These are phyloP conservation scores for Nomada hirtipes DNA, from an alignment of 2,888 invertebrate genomes.

Conservation along the genomic window DNA sequence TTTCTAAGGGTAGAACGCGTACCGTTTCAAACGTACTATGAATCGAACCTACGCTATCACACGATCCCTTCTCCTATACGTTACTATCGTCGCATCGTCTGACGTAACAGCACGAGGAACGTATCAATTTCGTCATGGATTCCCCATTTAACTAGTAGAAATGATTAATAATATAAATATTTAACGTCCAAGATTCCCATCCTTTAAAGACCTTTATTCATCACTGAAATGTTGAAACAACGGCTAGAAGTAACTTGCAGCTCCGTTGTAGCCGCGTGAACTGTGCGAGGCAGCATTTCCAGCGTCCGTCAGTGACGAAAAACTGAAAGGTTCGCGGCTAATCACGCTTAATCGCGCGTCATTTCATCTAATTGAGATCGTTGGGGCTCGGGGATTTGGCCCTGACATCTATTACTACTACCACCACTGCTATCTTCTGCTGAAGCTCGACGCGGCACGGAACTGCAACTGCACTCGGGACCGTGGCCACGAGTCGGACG, in stretches of 20 bases:
- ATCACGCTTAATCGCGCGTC: conserved; percentile 77
- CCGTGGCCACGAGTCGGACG: conserved; percentile 23
- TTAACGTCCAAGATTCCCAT: too few relatives aligned
- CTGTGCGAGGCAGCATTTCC: background rate
- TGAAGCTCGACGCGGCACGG: conserved; percentile 7
- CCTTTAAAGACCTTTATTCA: too few relatives aligned
- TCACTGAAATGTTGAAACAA: too few relatives aligned
- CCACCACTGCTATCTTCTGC: conserved; percentile 66
- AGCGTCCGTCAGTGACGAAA: conserved; percentile 30
- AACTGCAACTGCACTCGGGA: conserved; percentile 41
- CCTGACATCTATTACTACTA: conserved; percentile 81
- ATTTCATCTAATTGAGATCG: conserved; percentile 81
- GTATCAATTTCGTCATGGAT: background rate
- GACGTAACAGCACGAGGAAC: background rate
- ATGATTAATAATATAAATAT: too few relatives aligned
- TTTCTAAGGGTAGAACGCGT: background rate
- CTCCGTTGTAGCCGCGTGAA: background rate
- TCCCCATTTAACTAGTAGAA: too few relatives aligned
- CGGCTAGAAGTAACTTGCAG: too few relatives aligned
- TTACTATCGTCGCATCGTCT: background rate
- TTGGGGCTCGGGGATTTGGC: conserved; percentile 75
- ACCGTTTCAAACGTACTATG: background rate
- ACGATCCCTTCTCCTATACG: background rate
- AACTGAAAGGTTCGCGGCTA: conserved; percentile 61
- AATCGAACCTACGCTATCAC: background rate